Percentiles rank a stretch among this genome's conserved stretches.
Conservation (phyloP, 2,113 vertebrate genomes). For the Ancistrus triradiatus region DNA sequence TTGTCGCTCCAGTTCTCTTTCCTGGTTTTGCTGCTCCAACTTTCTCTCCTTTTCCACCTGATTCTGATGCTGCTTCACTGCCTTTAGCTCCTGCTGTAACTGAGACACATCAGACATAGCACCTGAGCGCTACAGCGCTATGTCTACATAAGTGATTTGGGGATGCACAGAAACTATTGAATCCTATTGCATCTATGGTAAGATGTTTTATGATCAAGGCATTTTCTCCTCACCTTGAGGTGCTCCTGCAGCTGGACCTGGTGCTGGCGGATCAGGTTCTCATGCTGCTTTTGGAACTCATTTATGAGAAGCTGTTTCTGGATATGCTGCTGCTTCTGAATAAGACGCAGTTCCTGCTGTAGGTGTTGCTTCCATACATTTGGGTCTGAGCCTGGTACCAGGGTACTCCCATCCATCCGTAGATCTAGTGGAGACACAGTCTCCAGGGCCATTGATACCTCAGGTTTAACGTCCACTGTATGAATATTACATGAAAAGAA, state of each 20-base stretch:
- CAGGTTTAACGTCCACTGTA: conserved; percentile 86
- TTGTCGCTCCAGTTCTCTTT: conserved; percentile 90
- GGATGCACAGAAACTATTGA: no score
- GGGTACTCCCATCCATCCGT: conserved; percentile 90
- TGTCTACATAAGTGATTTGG: no score
- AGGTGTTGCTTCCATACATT: conserved; percentile 88
- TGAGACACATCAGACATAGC: conserved; percentile 56
- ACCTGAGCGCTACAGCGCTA: no score
- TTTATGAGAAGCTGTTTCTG: conserved; percentile 96
- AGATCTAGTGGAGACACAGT: conserved; percentile 86
- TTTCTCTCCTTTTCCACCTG: conserved; percentile 93
- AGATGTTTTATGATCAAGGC: no score
- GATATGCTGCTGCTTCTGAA: conserved; percentile 98
- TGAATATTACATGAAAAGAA: no score
- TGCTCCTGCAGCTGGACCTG: conserved; percentile 98
- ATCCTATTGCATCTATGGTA: no score
- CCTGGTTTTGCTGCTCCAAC: conserved; percentile 90
- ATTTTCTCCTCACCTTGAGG: conserved; percentile 80
- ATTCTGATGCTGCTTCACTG: conserved; percentile 96
- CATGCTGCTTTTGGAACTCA: conserved; percentile 98
- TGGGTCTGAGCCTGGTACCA: conserved; percentile 85
- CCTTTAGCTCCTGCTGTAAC: conserved; percentile 98
- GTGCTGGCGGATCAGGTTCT: conserved; percentile 94
- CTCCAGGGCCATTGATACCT: conserved; percentile 79
- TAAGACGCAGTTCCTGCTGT: conserved; percentile 91